phyloP scores from a whole-genome alignment of 2,113 vertebrate species.

The Baryphthengus martii region DNA sequence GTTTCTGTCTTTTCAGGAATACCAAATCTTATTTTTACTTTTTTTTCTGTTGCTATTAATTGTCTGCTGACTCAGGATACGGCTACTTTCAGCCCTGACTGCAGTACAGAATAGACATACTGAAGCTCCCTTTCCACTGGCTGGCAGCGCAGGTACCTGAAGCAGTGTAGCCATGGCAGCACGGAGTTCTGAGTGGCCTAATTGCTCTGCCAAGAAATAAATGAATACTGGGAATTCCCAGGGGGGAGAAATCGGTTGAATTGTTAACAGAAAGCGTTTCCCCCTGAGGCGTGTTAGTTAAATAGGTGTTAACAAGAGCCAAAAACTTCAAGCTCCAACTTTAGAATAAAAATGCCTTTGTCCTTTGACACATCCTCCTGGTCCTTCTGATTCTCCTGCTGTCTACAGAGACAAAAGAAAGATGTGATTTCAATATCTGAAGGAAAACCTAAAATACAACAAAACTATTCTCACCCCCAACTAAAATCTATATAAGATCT shows the following conservation, averaged over 20 bases:
- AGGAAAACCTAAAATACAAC: neutral
- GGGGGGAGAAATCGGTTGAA: neutral
- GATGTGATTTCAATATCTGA: neutral
- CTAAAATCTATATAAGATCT: neutral
- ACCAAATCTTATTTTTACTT: neutral
- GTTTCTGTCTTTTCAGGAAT: neutral
- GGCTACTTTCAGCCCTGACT: neutral
- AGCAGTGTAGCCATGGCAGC: conserved; percentile 43
- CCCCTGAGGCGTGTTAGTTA: neutral
- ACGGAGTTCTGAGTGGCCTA: neutral
- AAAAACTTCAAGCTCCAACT: neutral
- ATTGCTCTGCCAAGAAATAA: conserved; percentile 56
- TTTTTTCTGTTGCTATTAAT: neutral
- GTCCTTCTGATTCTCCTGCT: neutral
- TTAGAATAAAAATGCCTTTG: neutral
- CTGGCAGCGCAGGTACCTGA: neutral
- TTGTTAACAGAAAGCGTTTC: conserved; percentile 42
- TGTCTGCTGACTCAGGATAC: neutral
- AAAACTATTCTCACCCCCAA: neutral
- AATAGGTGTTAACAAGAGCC: conserved; percentile 27
- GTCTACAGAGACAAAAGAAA: neutral
- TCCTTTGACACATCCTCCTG: neutral
- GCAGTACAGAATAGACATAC: neutral
- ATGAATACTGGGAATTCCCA: conserved; percentile 36
- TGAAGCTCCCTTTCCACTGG: neutral